Base-by-base conservation (phyloP, 2,797 vertebrate genomes). In the Chaetodon trifasciatus region DNA sequence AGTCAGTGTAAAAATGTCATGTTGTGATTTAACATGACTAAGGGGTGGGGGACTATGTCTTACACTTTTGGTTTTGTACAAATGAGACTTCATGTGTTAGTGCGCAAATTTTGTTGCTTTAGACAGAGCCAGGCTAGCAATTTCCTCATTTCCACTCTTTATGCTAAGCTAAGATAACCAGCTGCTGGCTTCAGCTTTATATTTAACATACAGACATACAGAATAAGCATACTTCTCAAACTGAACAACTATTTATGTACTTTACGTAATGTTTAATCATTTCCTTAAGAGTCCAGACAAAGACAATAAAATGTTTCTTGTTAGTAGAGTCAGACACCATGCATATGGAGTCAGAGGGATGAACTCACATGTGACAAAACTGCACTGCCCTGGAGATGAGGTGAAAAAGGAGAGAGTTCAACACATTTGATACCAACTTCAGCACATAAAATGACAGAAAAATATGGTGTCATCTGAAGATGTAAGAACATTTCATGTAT, bases 281-380 rank as follows among this genome's bases (percentile, higher is more conserved):
- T 82, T 77, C 52, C 44, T 61, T 70, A 1, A 57, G 74, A 47
- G 37, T 35, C 63, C 55, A 83, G 46, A 63, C 52, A 72, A 66
- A 67, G 32, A 70, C 10, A 62, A n/a, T 1, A 19, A 35, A 46
- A 70, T 5, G 8, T 53, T 67, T 65, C 46, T 6, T 39, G 69
- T 89, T 90, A 90, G 85, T 82, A 78, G 23, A 66, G 21, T 49
- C 50, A 68, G 61, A 80, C 42, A 55, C 37, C 78, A 69, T 70
- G 76, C n/a, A 11, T 63, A 80, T 73, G 24, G 58, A 70, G 63
- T 62, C 39, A 52, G 42, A 83, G 60, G 47, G 53, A 83, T 88
- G 4, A 85, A 95, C 96, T 96, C 94, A 96, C 96, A 93, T 96
- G 95, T 88, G 94, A 95, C 82, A 96, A 92, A 75, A 92, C 89